Base-by-base conservation (phyloP, 2,797 vertebrate species). In the Hypotaenidia philippensis region DNA sequence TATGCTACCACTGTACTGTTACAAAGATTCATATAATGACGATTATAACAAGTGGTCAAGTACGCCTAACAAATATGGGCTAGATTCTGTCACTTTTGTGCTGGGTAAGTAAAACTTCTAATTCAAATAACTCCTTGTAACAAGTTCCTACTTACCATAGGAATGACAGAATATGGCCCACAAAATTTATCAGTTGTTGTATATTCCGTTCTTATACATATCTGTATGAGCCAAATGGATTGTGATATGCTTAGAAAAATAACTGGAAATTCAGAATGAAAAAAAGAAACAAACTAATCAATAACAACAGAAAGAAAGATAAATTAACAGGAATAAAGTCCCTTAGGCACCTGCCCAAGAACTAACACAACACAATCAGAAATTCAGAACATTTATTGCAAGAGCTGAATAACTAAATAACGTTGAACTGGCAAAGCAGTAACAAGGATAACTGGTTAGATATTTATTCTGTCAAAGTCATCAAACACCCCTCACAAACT, bases 351-450 rank as follows among this genome's bases (percentile, higher is more conserved):
- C 74, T 96, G 90, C 90, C 88, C 96, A 98, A 98, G 90, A 97
- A 98, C 95, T 96, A 96, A 97, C 96, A 98, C 97, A 98, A 96
- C 97, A 97, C 97, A 97, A 93, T 96, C 91, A 95, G 96, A 92
- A 99, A 99, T 99, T 99, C 98, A 99, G 99, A 99, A 99, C 99
- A 99, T 99, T 99, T 99, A 99, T 99, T 99, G 99, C 99, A 99
- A 98, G 99, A 99, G 99, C 99, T 98, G 98, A 98, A 98, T 99
- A 99, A 99, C 98, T 99, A 99, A 98, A 98, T 98, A 98, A 97
- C 75, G 97, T 98, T 98, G 97, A 98, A 97, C 97, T 98, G 98
- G 98, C 98, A 98, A 99, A 99, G 98, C 99, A 98, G 98, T 99
- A 99, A 99, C 99, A 99, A 99, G 98, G 98, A 99, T 99, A 99